These are phyloP conservation scores for Triops longicaudatus DNA, from an alignment of 1,140 invertebrate genomes.

Conservation along the genomic window DNA sequence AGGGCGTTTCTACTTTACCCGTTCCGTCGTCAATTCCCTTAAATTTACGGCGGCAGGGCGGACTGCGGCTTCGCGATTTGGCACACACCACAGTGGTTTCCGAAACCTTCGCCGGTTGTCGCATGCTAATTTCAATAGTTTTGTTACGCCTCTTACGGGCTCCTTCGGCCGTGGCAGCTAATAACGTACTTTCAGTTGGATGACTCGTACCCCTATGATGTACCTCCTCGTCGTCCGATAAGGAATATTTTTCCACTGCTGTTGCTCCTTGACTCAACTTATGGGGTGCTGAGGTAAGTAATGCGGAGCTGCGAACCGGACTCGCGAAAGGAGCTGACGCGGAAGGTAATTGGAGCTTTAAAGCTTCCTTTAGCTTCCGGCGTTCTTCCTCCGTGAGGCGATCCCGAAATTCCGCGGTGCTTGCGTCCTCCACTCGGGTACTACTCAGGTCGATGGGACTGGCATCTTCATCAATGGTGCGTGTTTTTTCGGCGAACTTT, in stretches of 20 bases:
- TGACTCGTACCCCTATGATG: constrained; percentile 38
- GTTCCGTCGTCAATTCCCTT: background rate
- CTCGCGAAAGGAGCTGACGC: constrained; percentile 37
- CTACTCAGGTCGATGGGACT: background rate
- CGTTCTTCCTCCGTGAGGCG: constrained; percentile 50
- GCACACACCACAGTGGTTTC: background rate
- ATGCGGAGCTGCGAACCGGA: constrained; percentile 19
- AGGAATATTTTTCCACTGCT: background rate
- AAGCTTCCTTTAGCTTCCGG: constrained; percentile 53
- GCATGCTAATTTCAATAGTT: background rate
- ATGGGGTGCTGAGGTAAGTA: background rate
- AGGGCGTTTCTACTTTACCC: background rate
- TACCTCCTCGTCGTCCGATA: background rate
- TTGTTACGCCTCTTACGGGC: background rate
- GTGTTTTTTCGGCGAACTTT: background rate
- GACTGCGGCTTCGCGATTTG: constrained; percentile 12
- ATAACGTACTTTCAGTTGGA: constrained; percentile 14
- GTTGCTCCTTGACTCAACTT: background rate
- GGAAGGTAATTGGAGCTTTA: constrained; percentile 53
- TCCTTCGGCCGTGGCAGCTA: background rate
- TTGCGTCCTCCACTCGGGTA: background rate
- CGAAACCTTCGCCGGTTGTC: background rate
- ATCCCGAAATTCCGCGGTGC: background rate
- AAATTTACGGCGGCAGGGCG: background rate
- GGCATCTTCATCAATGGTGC: background rate